phyloP scores from a whole-genome alignment of 1,140 invertebrate species.

The Bradynema listronoti region DNA sequence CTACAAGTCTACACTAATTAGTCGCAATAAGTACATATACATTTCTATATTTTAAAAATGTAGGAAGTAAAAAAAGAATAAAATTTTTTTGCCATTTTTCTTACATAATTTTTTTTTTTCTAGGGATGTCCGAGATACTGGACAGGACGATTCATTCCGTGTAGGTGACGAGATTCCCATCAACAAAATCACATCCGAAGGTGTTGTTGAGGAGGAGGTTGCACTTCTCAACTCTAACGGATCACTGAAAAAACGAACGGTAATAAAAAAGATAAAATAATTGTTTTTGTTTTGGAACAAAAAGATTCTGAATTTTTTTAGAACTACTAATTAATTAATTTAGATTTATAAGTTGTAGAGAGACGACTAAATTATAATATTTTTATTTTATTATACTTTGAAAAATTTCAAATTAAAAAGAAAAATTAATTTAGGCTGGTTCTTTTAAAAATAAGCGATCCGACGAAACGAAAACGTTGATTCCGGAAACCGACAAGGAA shows the following conservation, averaged over 20 bases:
- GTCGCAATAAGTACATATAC: slow-evolving; percentile 22
- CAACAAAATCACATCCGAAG: slow-evolving; percentile 34
- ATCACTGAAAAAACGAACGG: slow-evolving; percentile 13
- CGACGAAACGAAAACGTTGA: too few relatives aligned
- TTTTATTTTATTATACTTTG: too few relatives aligned
- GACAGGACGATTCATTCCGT: slow-evolving; percentile 17
- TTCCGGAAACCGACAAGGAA: too few relatives aligned
- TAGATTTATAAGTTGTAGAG: too few relatives aligned
- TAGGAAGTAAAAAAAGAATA: not conserved
- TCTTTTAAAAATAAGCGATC: too few relatives aligned
- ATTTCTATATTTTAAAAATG: slow-evolving; percentile 6
- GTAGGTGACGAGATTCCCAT: slow-evolving; percentile 20
- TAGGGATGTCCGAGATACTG: slow-evolving; percentile 1
- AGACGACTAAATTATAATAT: too few relatives aligned
- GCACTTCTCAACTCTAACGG: slow-evolving; percentile 22
- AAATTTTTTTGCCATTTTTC: not conserved
- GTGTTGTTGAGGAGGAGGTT: slow-evolving; percentile 27
- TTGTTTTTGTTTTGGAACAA: too few relatives aligned
- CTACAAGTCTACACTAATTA: slow-evolving; percentile 46
- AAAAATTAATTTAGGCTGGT: too few relatives aligned
- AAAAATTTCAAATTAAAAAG: too few relatives aligned
- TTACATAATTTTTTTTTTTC: not conserved
- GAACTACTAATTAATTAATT: too few relatives aligned
- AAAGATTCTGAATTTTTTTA: too few relatives aligned
- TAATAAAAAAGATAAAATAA: too few relatives aligned